Evolutionary conservation across 2,888 invertebrate species (phyloP), one percentile per base, ranked within the genome.

Genomic region (Ectemnius lituratus): DNA sequence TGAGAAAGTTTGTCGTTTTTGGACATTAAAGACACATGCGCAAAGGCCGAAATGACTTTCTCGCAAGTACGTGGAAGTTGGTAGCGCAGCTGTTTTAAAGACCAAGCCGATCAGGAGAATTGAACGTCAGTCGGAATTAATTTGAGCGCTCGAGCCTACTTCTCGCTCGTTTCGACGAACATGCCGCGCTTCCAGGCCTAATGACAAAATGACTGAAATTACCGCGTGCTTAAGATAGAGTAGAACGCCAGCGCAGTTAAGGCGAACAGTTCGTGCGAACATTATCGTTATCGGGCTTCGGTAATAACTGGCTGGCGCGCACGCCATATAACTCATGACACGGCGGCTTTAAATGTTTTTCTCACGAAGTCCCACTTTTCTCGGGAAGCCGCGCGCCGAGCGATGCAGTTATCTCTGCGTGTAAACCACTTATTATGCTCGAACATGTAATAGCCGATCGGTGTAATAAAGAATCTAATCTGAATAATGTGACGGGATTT

Each of bases 241-340:
- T 62, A 70, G 68, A 62, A 75, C 67, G 67, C 49, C 28, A 66
- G 64, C 60, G 68, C 57, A 72, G 49, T 64, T 67, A 56, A 13
- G 45, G 62, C 57, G 62, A 74, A 78, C 78, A 76, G 74, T 79
- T 84, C 84, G 85, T 79, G 86, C 84, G 85, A 86, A 87, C 84
- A 85, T 86, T 85, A 86, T 87, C 86, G 84, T 85, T 85, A 85
- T 86, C 85, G 81, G 78, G 70, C 74, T 72, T 76, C 77, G 79
- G 80, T 86, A 87, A 87, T 87, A 87, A 87, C 82, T 83, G 80
- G 74, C 80, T 73, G 68, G 75, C 78, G 78, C 67, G 73, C 74
- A 64, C 69, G 72, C 77, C 83, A 78, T 80, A 78, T 80, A 74
- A 79, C 81, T 76, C 74, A 73, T 76, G 77, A 76, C 67, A 63